Percentiles rank a stretch among this genome's conserved stretches.
Conservation (phyloP, 1,140 invertebrate genomes). For the Leptopilina clavipes region DNA sequence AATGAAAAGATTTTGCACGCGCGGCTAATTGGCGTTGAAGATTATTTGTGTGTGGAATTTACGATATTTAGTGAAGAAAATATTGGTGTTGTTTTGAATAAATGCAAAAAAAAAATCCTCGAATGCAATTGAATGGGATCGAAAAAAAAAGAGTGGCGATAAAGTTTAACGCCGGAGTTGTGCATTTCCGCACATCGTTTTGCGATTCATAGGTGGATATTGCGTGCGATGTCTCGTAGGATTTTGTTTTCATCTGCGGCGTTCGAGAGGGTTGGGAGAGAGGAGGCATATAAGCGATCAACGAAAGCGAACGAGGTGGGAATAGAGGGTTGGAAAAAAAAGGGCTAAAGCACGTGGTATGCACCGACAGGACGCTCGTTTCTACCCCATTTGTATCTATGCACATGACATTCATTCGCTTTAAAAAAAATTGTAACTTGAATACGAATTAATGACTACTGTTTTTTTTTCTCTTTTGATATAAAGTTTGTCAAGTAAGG, state of each 20-base stretch:
- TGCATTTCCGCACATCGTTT: slow-evolving; percentile 27
- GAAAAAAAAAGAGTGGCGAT: slow-evolving; percentile 39
- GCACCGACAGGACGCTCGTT: slow-evolving; percentile 29
- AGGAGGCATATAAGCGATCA: slow-evolving; percentile 10
- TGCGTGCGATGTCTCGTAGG: slow-evolving; percentile 20
- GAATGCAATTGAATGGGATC: background rate
- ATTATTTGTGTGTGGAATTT: background rate
- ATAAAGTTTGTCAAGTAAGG: background rate
- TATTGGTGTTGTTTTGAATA: slow-evolving; percentile 5
- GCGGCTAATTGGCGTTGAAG: background rate
- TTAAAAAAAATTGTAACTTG: slow-evolving; percentile 8
- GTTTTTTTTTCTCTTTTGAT: background rate
- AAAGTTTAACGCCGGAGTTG: slow-evolving; percentile 30
- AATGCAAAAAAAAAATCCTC: background rate
- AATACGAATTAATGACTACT: slow-evolving; percentile 16
- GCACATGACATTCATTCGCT: slow-evolving; percentile 28
- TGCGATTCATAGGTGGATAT: slow-evolving; percentile 16
- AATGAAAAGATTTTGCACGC: no score
- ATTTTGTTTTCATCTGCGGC: slow-evolving; percentile 30
- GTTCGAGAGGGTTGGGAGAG: background rate
- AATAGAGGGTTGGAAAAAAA: slow-evolving; percentile 25
- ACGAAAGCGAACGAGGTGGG: slow-evolving; percentile 21
- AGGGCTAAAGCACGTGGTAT: slow-evolving; percentile 26
- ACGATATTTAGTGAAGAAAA: background rate
- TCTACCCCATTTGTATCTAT: slow-evolving; percentile 34